A percentile compares a stretch with the other conserved stretches of the same genome.
These are phyloP conservation scores for Clarias platycephalus DNA, from an alignment of 2,797 vertebrate genomes.

Conservation along the genomic window DNA sequence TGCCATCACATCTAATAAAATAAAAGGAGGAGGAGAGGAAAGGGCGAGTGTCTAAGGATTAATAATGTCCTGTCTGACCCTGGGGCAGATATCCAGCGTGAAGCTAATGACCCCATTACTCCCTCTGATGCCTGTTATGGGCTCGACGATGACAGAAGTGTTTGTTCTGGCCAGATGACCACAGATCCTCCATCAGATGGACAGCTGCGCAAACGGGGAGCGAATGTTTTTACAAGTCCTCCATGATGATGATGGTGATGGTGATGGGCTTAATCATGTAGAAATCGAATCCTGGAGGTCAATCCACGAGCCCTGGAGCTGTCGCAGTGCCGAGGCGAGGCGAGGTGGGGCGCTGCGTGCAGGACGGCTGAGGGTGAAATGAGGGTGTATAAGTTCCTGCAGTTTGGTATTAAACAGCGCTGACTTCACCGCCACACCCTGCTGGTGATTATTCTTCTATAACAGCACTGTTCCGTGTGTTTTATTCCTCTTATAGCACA, in stretches of 20 bases:
- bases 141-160: constrained; percentile 45
- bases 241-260: neutral
- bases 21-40: neutral
- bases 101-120: constrained; percentile 51
- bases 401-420: neutral
- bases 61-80: constrained; percentile 17
- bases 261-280: constrained; percentile 34
- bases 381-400: neutral
- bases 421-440: too few relatives aligned
- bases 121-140: constrained; percentile 32
- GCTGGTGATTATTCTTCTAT: too few relatives aligned
- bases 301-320: neutral
- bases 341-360: neutral
- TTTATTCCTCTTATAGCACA: neutral
- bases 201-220: constrained; percentile 5
- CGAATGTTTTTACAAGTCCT: constrained; percentile 32
- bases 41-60: neutral
- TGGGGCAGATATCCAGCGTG: constrained; percentile 29
- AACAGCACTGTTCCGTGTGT: neutral
- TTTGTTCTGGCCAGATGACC: constrained; percentile 48
- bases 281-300: constrained; percentile 31
- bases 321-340: neutral
- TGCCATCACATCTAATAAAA: constrained; percentile 1
- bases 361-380: constrained; percentile 35
- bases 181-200: constrained; percentile 23